Evolutionary conservation across 2,113 vertebrate genomes (phyloP).

Genomic region (Cichladusa arquata): DNA sequence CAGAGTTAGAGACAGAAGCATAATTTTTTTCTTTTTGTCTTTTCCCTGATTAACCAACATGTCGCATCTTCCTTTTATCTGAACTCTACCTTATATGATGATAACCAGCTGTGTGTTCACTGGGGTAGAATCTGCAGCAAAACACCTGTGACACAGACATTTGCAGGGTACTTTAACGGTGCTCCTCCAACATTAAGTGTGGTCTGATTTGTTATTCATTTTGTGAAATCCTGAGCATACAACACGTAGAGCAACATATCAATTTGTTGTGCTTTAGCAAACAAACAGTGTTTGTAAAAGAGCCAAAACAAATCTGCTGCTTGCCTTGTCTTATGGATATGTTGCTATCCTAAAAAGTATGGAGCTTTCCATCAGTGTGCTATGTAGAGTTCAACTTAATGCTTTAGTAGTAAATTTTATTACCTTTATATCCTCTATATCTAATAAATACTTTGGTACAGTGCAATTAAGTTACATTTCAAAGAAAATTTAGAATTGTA

Average conservation of each 20-base stretch:
- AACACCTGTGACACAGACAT: conserved; percentile 23
- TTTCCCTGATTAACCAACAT: conserved; percentile 44
- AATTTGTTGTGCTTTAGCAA: conserved; percentile 27
- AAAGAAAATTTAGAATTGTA: not conserved
- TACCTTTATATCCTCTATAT: not conserved
- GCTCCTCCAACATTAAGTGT: not conserved
- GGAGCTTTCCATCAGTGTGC: not conserved
- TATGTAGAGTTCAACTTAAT: not conserved
- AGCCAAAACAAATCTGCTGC: not conserved
- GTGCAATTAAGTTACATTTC: not conserved
- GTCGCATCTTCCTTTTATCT: not conserved
- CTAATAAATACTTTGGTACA: not conserved
- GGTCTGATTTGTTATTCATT: not conserved
- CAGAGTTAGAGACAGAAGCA: conserved; percentile 27
- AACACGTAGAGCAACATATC: not conserved
- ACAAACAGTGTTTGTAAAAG: not conserved
- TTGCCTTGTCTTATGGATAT: not conserved
- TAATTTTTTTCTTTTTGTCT: not conserved
- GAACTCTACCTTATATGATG: not conserved
- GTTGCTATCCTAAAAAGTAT: not conserved
- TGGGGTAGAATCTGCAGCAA: not conserved
- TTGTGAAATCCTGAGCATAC: not conserved
- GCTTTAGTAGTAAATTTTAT: not conserved
- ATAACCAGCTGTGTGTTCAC: conserved; percentile 5
- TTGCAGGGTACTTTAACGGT: not conserved